These are phyloP conservation scores for Gymnothorax reevesii DNA, from an alignment of 2,797 vertebrate species.

Conservation along the genomic window DNA sequence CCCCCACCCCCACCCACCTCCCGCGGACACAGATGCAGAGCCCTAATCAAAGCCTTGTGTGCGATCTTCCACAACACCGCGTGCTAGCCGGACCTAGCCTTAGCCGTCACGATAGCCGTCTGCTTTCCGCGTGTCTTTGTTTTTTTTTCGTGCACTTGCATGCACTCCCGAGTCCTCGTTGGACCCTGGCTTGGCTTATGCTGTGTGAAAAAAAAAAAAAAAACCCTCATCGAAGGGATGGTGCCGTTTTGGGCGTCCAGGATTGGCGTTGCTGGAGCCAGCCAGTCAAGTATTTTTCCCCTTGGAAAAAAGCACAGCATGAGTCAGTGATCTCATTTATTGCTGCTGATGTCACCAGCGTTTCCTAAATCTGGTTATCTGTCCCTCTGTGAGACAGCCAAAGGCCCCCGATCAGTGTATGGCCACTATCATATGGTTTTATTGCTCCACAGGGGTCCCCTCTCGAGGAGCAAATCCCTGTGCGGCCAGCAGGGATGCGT, in stretches of 20 bases:
- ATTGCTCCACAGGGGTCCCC: not conserved
- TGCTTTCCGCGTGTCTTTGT: too few species aligned
- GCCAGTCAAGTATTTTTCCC: conserved; percentile 25
- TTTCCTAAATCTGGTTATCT: conserved; percentile 40
- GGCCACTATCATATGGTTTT: not conserved
- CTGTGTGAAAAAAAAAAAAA: too few species aligned
- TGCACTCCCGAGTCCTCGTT: too few species aligned
- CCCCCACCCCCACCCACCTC: conserved; percentile 2
- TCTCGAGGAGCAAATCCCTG: not conserved
- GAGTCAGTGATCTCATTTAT: conserved; percentile 60
- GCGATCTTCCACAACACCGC: conserved; percentile 23
- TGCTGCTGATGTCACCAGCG: conserved; percentile 47
- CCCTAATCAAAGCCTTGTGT: conserved; percentile 32
- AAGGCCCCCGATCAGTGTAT: not conserved
- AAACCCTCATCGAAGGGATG: too few species aligned
- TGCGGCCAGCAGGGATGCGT: not conserved
- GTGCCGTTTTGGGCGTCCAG: not conserved
- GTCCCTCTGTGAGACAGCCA: conserved; percentile 40
- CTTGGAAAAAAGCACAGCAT: not conserved
- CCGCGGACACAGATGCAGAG: conserved; percentile 25
- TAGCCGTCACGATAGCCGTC: conserved; percentile 39
- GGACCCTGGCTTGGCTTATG: not conserved
- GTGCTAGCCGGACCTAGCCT: conserved; percentile 28
- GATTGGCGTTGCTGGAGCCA: conserved; percentile 37
- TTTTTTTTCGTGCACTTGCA: too few species aligned